A percentile compares a stretch with the other conserved stretches of the same genome.
Evolutionary conservation across 2,113 vertebrate species (phyloP).

Genomic region (Ursus arctos): DNA sequence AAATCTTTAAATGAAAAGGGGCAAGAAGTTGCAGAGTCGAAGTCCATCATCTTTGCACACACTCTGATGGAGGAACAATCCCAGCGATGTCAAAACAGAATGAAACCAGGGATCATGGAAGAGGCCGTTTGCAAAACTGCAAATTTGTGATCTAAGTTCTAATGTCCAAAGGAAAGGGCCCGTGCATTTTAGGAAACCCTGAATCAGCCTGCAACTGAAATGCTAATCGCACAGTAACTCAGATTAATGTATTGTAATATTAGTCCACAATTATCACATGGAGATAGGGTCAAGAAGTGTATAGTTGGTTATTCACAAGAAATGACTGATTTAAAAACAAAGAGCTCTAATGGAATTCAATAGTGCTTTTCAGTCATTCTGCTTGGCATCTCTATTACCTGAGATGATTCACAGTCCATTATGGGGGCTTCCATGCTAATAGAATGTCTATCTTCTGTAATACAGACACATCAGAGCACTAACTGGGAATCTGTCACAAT

Average conservation of each 20-base stretch:
- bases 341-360: conserved; percentile 95
- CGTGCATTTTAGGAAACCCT: conserved; percentile 84
- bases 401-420: conserved; percentile 97
- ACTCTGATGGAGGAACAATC: conserved; percentile 75
- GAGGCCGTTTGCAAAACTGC: conserved; percentile 74
- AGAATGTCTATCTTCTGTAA: conserved; percentile 97
- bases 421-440: conserved; percentile 93
- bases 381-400: conserved; percentile 96
- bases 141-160: conserved; percentile 78
- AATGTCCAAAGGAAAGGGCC: conserved; percentile 53
- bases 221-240: conserved; percentile 89
- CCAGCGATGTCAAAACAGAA: conserved; percentile 77
- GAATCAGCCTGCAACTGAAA: conserved; percentile 84
- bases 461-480: conserved; percentile 96
- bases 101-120: conserved; percentile 74
- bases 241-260: conserved; percentile 92
- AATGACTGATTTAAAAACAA: conserved; percentile 97
- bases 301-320: conserved; percentile 91
- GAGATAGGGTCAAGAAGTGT: conserved; percentile 90
- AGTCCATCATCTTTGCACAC: conserved; percentile 42
- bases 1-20: conserved; percentile 73
- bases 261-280: conserved; percentile 90
- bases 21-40: conserved; percentile 44
- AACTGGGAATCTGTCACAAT: conserved; percentile 94
- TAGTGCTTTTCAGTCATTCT: conserved; percentile 92